These are phyloP conservation scores for Acanthoscelides obtectus DNA, from an alignment of 2,888 invertebrate genomes.

Conservation along the genomic window DNA sequence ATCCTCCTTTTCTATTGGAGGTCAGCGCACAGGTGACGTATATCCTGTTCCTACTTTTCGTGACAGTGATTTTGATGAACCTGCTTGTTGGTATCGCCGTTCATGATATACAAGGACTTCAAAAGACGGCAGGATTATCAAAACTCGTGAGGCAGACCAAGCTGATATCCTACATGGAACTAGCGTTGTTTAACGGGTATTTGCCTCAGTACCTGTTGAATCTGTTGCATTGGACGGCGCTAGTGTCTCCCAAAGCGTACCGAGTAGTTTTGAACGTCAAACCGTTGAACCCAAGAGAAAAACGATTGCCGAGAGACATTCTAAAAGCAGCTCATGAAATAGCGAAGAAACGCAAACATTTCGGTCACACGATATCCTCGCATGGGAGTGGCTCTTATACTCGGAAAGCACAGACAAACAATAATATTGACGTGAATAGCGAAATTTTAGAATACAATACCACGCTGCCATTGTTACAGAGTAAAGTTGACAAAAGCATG, in stretches of 20 bases:
- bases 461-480: slow-evolving; percentile 56
- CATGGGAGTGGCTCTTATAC: slow-evolving; percentile 61
- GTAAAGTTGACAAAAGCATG: slow-evolving; percentile 62
- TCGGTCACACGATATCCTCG: slow-evolving; percentile 64
- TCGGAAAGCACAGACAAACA: slow-evolving; percentile 60
- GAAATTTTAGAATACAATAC: slow-evolving; percentile 45
- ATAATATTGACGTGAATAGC: slow-evolving; percentile 48
- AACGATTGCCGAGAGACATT: slow-evolving; percentile 72
- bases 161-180: slow-evolving; percentile 79
- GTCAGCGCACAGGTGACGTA: slow-evolving; percentile 80
- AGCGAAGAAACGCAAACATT: slow-evolving; percentile 69
- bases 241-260: slow-evolving; percentile 77
- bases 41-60: slow-evolving; percentile 74
- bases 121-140: slow-evolving; percentile 79
- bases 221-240: slow-evolving; percentile 70
- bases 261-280: slow-evolving; percentile 78
- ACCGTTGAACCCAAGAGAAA: slow-evolving; percentile 78
- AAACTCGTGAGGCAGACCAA: slow-evolving; percentile 82
- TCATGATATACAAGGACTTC: slow-evolving; percentile 79
- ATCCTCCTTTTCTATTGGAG: slow-evolving; percentile 70
- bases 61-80: slow-evolving; percentile 83
- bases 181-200: slow-evolving; percentile 75
- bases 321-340: slow-evolving; percentile 77
- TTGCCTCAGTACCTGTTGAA: slow-evolving; percentile 70
- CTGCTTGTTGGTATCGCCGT: slow-evolving; percentile 82